Percentiles rank a stretch among this genome's conserved stretches.
These are phyloP conservation scores for Erannis defoliaria DNA, from an alignment of 2,888 invertebrate genomes.

Conservation along the genomic window DNA sequence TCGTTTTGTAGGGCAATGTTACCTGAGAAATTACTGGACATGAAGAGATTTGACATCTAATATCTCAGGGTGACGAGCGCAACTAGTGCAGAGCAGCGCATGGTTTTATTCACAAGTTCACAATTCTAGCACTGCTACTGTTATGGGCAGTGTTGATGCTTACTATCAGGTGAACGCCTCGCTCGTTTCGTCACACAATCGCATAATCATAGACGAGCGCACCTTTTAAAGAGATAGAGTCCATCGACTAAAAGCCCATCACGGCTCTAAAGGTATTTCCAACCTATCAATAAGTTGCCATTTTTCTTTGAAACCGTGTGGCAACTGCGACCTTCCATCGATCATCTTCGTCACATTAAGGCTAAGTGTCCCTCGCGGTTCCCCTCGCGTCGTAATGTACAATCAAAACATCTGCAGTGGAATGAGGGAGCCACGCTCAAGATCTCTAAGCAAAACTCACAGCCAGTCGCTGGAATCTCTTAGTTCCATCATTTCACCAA, in stretches of 20 bases:
- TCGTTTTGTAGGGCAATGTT: too few species aligned
- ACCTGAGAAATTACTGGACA: too few species aligned
- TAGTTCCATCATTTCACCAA: background rate
- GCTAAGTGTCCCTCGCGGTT: constrained; percentile 29
- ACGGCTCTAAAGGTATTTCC: background rate
- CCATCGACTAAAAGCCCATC: background rate
- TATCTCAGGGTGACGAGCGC: too few species aligned
- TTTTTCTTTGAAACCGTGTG: constrained; percentile 1
- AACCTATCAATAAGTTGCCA: background rate
- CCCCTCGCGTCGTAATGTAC: constrained; percentile 16
- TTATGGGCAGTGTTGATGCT: too few species aligned
- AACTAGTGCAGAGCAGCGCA: too few species aligned
- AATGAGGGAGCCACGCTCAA: background rate
- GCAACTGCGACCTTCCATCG: constrained; percentile 15
- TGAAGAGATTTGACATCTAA: too few species aligned
- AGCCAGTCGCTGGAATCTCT: background rate
- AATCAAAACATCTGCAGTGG: background rate
- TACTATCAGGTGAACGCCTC: too few species aligned
- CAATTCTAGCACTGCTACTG: too few species aligned
- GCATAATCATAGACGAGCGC: too few species aligned
- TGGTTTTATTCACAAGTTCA: too few species aligned
- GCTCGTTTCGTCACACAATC: too few species aligned
- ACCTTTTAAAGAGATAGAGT: too few species aligned
- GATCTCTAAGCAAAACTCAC: background rate
- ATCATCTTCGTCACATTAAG: constrained; percentile 36